Evolutionary conservation across 1,140 invertebrate genomes (phyloP).

Genomic region (Leptestheria dahalacensis): DNA sequence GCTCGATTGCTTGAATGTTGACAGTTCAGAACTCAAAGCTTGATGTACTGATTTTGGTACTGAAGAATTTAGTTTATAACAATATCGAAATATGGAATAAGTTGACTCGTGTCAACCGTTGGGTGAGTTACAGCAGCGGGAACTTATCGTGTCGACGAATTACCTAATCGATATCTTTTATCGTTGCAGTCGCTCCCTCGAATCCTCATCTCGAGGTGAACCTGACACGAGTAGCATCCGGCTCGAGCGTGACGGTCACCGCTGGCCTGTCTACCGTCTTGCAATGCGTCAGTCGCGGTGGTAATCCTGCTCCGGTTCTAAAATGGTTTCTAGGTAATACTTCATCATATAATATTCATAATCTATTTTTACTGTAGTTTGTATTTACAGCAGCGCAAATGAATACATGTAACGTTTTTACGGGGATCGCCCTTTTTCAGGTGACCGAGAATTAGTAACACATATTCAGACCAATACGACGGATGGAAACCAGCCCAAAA

Average conservation of each 20-base stretch:
- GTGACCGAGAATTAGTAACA: constrained; percentile 28
- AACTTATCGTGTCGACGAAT: too few relatives aligned
- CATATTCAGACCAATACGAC: constrained; percentile 15
- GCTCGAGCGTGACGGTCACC: constrained; percentile 64
- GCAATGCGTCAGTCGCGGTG: constrained; percentile 67
- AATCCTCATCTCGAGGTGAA: constrained; percentile 64
- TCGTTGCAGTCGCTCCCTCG: constrained; percentile 56
- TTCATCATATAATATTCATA: not conserved
- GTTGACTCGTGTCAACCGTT: too few relatives aligned
- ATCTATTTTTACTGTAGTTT: too few relatives aligned
- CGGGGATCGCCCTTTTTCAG: not conserved
- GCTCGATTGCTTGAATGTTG: too few relatives aligned
- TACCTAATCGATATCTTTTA: too few relatives aligned
- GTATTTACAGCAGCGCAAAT: too few relatives aligned
- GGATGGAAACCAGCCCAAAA: constrained; percentile 18
- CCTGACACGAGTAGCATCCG: constrained; percentile 51
- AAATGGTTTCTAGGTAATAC: constrained; percentile 61
- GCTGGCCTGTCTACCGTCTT: constrained; percentile 57
- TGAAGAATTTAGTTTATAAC: too few relatives aligned
- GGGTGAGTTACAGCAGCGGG: too few relatives aligned
- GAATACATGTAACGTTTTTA: too few relatives aligned
- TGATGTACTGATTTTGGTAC: too few relatives aligned
- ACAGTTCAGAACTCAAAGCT: too few relatives aligned
- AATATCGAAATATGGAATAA: too few relatives aligned
- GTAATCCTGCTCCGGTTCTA: constrained; percentile 65